phyloP scores from a whole-genome alignment of 2,797 vertebrate species.

The Micromesistius poutassou region DNA sequence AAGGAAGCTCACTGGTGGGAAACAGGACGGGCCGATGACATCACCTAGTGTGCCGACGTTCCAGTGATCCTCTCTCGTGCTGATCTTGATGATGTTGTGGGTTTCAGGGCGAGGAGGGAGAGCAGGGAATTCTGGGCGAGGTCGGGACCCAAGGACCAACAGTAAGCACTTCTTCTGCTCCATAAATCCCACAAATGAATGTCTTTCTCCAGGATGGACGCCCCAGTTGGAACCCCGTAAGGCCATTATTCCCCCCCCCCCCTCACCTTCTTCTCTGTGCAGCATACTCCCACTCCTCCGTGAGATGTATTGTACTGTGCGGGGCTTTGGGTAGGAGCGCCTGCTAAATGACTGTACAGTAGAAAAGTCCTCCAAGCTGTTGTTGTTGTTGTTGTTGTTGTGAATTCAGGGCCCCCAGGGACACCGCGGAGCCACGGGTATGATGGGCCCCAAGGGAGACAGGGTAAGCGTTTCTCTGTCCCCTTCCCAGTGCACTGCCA shows the following conservation, averaged over 20 bases:
- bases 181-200: not conserved
- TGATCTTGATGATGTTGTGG: not conserved
- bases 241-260: not conserved
- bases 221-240: not conserved
- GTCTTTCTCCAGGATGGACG: constrained; percentile 2
- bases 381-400: constrained; percentile 13
- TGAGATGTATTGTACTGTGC: not conserved
- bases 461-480: constrained; percentile 70
- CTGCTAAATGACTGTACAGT: not conserved
- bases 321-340: not conserved
- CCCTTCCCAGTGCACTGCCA: not conserved
- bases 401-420: constrained; percentile 85
- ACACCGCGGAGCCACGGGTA: constrained; percentile 84
- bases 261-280: not conserved
- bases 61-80: not conserved
- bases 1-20: not conserved
- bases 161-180: constrained; percentile 39
- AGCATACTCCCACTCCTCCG: not conserved
- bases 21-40: too few relatives aligned
- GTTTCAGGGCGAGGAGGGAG: constrained; percentile 91
- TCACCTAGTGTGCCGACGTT: not conserved
- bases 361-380: not conserved
- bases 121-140: constrained; percentile 85
- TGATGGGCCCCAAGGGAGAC: constrained; percentile 87
- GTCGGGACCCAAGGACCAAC: constrained; percentile 86